Conservation (phyloP, 2,113 vertebrate species). For the Halcyon senegalensis region DNA sequence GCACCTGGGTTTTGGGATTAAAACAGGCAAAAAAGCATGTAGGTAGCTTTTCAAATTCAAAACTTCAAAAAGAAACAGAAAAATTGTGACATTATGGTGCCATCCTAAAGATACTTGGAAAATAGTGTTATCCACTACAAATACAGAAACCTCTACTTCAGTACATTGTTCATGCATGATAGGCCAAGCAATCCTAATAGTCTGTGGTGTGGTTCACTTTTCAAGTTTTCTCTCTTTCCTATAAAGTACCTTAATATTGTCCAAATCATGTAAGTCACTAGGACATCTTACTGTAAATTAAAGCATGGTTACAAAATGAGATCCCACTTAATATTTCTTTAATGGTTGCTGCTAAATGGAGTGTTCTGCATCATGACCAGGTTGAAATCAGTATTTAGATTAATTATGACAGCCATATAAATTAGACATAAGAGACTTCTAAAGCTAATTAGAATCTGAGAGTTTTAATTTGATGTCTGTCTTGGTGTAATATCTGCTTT, state of each 20-base stretch:
- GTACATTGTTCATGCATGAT: background rate
- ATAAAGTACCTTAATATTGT: background rate
- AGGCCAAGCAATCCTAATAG: background rate
- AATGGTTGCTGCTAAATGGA: conserved; percentile 29
- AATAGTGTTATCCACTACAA: background rate
- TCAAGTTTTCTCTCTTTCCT: background rate
- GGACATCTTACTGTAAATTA: background rate
- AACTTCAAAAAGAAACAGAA: background rate
- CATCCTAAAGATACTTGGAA: background rate
- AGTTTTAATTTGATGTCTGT: conserved; percentile 83
- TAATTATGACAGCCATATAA: conserved; percentile 85
- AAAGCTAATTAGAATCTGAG: conserved; percentile 81
- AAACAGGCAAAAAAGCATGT: background rate
- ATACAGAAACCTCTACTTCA: background rate
- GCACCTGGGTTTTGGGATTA: background rate
- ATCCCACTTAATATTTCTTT: conserved; percentile 24
- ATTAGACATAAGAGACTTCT: conserved; percentile 82
- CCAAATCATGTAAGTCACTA: background rate
- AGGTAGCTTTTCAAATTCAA: background rate
- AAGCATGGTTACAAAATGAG: background rate
- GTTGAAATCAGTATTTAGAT: conserved; percentile 80
- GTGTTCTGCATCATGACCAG: conserved; percentile 69
- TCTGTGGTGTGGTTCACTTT: background rate
- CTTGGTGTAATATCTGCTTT: conserved; percentile 80
- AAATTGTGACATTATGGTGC: background rate